Conservation (phyloP, 2,888 invertebrate species). For the Oxytorus armatus region DNA sequence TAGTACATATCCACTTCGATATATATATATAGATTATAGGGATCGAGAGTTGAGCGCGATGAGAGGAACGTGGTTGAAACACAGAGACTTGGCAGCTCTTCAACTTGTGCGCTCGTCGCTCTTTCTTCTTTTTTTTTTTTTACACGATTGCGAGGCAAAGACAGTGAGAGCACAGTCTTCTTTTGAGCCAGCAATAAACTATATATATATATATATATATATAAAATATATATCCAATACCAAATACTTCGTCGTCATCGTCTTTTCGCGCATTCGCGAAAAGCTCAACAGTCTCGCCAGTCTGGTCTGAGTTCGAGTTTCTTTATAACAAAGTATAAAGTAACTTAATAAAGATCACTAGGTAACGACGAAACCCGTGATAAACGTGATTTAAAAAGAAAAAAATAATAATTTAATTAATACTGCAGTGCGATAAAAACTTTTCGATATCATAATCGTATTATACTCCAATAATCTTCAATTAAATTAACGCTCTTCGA, state of each 20-base stretch:
- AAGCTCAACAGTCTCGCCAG: constrained; percentile 1
- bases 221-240: constrained; percentile 5
- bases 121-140: constrained; percentile 40
- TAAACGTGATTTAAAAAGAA: background rate
- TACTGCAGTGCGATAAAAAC: background rate
- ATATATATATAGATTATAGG: constrained; percentile 19
- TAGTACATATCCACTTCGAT: constrained; percentile 4
- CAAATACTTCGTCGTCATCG: constrained; percentile 26
- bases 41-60: constrained; percentile 41
- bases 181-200: constrained; percentile 14
- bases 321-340: no score
- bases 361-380: background rate
- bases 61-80: constrained; percentile 59
- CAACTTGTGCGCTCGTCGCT: constrained; percentile 57
- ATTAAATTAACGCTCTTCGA: no score
- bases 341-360: constrained; percentile 2
- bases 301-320: background rate
- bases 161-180: constrained; percentile 19
- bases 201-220: background rate
- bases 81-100: constrained; percentile 61
- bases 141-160: constrained; percentile 23
- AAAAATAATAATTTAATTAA: background rate
- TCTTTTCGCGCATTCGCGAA: background rate
- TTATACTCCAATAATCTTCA: no score
- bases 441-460: background rate